Base-by-base conservation (phyloP, 2,797 vertebrate genomes). In the Melanotaenia pygmaea region DNA sequence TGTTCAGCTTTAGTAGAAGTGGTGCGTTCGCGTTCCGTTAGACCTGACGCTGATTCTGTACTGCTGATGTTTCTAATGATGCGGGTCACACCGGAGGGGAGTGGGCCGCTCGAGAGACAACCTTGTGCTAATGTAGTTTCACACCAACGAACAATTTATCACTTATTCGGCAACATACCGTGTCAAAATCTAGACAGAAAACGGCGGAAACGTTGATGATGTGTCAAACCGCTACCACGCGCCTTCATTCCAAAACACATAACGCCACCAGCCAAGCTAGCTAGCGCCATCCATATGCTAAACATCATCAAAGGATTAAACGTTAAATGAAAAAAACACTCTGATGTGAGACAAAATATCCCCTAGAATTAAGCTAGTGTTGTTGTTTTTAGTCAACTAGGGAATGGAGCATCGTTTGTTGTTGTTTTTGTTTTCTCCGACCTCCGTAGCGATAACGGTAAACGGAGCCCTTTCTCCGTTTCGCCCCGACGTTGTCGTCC, bases 241-340 rank as follows among this genome's bases (percentile, higher is more conserved):
- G 38, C 73, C 77, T 88, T 88, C 87, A 84, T 89, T 67, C 18
- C 74, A 4, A 63, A 59, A 61, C 56, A 40, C 8, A 57, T 0
- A 68, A 66, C 74, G 45, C 14, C 64, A 57, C 37, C 1, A 60
- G 22, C 24, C 37, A 14, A 43, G 26, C 20, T 3, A 1, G 4
- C 72, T n/a, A 28, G 37, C 37, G 37, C 4, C 20, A 22, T 3
- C 2, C 37, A 14, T 4, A 40, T 1, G 22, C 22, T 16, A 30
- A 20, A 14, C 5, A 43, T 9, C 14, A 12, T 6, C 3, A n/a
- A 11, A 51, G n/a, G 11, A 51, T 22, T 20, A 32, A 37, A 1
- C n/a, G 1, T 22, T 14, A 40, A 40, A 40, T 8, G n/a, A 5
- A 3, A 37, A 28, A 60, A 60, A 5, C 0, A 40, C 8, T 0